Base-by-base conservation (phyloP, 1,140 invertebrate genomes). In the Portunus trituberculatus region DNA sequence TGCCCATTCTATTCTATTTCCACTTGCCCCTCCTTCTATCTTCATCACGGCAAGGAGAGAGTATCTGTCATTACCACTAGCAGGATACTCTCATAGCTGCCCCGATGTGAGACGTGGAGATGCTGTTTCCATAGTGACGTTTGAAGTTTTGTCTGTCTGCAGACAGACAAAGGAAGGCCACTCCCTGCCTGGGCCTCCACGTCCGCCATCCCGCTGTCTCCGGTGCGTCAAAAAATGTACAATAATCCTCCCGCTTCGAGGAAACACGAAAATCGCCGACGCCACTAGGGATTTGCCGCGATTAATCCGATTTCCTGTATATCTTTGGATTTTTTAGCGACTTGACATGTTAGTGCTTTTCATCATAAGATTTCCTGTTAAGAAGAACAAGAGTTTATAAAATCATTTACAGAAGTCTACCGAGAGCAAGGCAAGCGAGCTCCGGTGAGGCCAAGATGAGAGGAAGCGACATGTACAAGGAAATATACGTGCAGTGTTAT, bases 141-240 rank as follows among this genome's bases (percentile, higher is more conserved):
- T 76, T 20, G 6, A 76, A 25, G 67, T 76, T n/a, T 25, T 76
- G 67, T 76, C 8, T 76, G 0, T 25, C 67, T 76, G 20, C 67
- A 59, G 16, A 59, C 14, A 91, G 52, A 91, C 52, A 31, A 91
- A 76, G 90, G 90, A 32, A 14, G 28, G 90, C 90, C 90, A 91
- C 90, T 59, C 90, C 90, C 89, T 32, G 59, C 28, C 52, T 10
- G 67, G 67, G 4, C 31, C 25, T 28, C 87, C 25, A 32, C 45
- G 16, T 20, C 90, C 90, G 90, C 90, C 90, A 91, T 91, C 67
- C 48, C 67, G 90, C 67, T 91, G 90, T 91, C 52, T 91, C 89
- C 46, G n/a, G 8, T 29, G 29, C 14, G 29, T 46, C 90, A 76
- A 91, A 39, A 39, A 76, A 76, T 76, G 39, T 29, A 20, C 52